phyloP scores from a whole-genome alignment of 1,140 invertebrate species.

The Zaprionus inermis region DNA sequence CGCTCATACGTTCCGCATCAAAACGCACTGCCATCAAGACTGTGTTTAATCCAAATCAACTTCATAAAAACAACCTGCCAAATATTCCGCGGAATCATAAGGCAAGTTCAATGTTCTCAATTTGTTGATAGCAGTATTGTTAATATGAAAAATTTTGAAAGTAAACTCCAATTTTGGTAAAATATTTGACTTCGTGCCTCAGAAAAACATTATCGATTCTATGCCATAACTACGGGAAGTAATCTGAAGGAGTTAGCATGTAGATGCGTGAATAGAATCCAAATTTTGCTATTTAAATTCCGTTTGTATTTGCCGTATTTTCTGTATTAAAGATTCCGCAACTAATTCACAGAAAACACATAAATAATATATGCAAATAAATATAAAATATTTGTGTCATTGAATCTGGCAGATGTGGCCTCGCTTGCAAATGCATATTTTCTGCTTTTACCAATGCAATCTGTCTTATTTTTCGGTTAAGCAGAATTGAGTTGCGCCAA shows the following conservation, averaged over 20 bases:
- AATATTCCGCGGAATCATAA: not conserved
- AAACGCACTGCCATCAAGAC: conserved; percentile 16
- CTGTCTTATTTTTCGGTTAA: conserved; percentile 22
- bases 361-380: conserved; percentile 1
- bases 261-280: too few relatives aligned
- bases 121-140: not conserved
- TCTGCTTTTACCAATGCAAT: conserved; percentile 29
- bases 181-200: not conserved
- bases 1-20: conserved; percentile 1
- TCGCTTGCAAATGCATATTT: conserved; percentile 1
- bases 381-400: not conserved
- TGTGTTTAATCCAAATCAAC: not conserved
- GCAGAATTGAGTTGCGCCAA: conserved; percentile 31
- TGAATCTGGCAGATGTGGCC: not conserved
- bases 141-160: not conserved
- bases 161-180: not conserved
- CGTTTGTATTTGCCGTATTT: not conserved
- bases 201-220: too few relatives aligned
- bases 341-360: not conserved
- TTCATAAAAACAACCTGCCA: not conserved
- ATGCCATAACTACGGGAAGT: too few relatives aligned
- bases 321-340: not conserved
- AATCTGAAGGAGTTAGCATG: too few relatives aligned
- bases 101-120: not conserved
- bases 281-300: too few relatives aligned